These are phyloP conservation scores for Macroteleia sp. DNA, from an alignment of 2,888 invertebrate species.

Conservation along the genomic window DNA sequence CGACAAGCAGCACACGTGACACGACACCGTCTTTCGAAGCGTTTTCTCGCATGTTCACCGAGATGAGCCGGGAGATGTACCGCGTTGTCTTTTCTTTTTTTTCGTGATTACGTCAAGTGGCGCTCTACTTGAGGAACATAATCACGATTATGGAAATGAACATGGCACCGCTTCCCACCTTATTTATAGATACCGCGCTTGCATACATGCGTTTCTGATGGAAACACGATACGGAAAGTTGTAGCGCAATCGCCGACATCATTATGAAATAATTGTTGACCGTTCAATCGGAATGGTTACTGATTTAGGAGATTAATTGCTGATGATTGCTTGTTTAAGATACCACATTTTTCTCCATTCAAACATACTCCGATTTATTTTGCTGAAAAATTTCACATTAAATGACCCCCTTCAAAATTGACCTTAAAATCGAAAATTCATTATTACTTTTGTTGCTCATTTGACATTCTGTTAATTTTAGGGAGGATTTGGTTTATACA, in stretches of 20 bases:
- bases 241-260: slow-evolving; percentile 50
- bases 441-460: no score
- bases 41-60: slow-evolving; percentile 53
- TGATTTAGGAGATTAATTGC: slow-evolving; percentile 38
- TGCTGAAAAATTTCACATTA: slow-evolving; percentile 14
- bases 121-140: slow-evolving; percentile 59
- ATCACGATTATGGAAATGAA: slow-evolving; percentile 59
- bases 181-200: slow-evolving; percentile 46
- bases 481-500: no score
- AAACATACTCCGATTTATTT: slow-evolving; percentile 9
- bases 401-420: no score
- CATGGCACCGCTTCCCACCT: slow-evolving; percentile 46
- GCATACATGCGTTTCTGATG: slow-evolving; percentile 53
- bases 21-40: slow-evolving; percentile 52
- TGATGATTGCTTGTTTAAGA: slow-evolving; percentile 30
- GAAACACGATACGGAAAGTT: slow-evolving; percentile 55
- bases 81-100: slow-evolving; percentile 35
- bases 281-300: slow-evolving; percentile 42
- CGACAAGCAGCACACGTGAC: slow-evolving; percentile 55
- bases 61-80: slow-evolving; percentile 50
- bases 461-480: no score
- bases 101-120: slow-evolving; percentile 52
- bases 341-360: slow-evolving; percentile 1
- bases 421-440: no score
- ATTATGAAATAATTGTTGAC: slow-evolving; percentile 57